Percentiles rank a stretch among this genome's conserved stretches.
Conservation (phyloP, 2,113 vertebrate genomes). For the Podarcis cretensis region DNA sequence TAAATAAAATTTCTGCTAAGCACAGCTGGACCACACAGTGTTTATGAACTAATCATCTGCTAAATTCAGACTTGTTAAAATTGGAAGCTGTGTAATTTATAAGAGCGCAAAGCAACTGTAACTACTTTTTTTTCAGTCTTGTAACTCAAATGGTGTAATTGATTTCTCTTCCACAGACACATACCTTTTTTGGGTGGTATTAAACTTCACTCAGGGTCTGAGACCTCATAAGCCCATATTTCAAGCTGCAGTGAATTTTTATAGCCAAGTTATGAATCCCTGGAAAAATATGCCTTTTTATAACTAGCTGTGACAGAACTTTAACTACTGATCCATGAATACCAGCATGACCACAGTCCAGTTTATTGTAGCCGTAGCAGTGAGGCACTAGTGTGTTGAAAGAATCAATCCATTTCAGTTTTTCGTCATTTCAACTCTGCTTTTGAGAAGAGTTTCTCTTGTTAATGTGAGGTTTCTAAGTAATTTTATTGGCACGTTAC, state of each 20-base stretch:
- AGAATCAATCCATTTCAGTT: neutral
- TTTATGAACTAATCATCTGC: constrained; percentile 28
- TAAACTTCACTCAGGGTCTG: constrained; percentile 24
- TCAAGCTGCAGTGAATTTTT: constrained; percentile 23
- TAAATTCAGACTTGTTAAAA: constrained; percentile 38
- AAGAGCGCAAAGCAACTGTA: constrained; percentile 26
- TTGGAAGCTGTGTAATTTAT: constrained; percentile 28
- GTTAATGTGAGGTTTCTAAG: neutral
- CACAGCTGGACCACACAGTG: constrained; percentile 16
- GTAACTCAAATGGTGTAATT: constrained; percentile 26
- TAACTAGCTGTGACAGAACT: constrained; percentile 34
- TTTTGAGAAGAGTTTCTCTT: neutral
- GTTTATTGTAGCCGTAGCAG: neutral
- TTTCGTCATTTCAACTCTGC: neutral
- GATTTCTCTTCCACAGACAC: neutral
- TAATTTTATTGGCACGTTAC: neutral
- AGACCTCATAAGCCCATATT: constrained; percentile 24
- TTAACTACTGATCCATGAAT: constrained; percentile 32
- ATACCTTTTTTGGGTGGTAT: neutral
- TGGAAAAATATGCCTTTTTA: constrained; percentile 35
- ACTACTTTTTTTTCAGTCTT: constrained; percentile 5
- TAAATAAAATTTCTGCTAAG: constrained; percentile 9
- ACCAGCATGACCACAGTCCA: constrained; percentile 5
- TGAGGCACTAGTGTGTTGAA: neutral
- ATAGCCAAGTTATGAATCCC: neutral